Base-by-base conservation (phyloP, 2,797 vertebrate genomes). In the Eutrigla gurnardus region DNA sequence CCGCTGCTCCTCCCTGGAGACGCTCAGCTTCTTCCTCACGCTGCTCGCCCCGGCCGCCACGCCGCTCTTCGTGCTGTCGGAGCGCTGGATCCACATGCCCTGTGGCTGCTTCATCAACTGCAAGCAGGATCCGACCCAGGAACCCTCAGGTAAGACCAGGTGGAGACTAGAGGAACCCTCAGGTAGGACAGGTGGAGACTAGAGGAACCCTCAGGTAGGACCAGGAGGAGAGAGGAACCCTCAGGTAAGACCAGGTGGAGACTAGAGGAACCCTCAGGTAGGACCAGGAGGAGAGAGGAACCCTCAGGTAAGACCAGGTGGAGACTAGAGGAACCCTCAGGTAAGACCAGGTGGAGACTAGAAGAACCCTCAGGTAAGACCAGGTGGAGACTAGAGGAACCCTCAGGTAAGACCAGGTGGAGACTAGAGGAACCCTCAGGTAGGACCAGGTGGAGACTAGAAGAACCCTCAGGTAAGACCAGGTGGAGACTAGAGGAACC, bases 21-120 rank as follows among this genome's bases (percentile, higher is more conserved):
- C 92, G 0, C 85, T 98, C 74, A 95, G 97, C 90, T 99, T 99
- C 87, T 94, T 98, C 59, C 95, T 99, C 83, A 98, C 96, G 54
- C 90, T 96, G 81, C 95, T 99, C 54, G 96, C 97, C 55, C 94
- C 96, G 57, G 93, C 94, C 0, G 90, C 96, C 78, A 98, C 97
- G n/a, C 98, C 98, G 0, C 81, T 98, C 61, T 99, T 99, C 32
- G 91, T 97, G 77, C 93, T 99, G 80, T 99, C 98, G 1, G 95
- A 97, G 87, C 95, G 88, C 81, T 99, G 98, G 97, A 93, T 95
- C 79, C 97, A 99, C 90, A 93, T 99, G 87, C 98, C 98, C 14
- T 99, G 98, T 9, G 98, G 98, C 80, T 99, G 98, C 93, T 96
- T 98, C 91, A 97, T 99, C 91, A 96, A 98, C 78, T 99, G 97